A percentile compares a stretch with the other conserved stretches of the same genome.
Evolutionary conservation across 2,888 invertebrate genomes (phyloP).

Genomic region (Adelphocoris suturalis): DNA sequence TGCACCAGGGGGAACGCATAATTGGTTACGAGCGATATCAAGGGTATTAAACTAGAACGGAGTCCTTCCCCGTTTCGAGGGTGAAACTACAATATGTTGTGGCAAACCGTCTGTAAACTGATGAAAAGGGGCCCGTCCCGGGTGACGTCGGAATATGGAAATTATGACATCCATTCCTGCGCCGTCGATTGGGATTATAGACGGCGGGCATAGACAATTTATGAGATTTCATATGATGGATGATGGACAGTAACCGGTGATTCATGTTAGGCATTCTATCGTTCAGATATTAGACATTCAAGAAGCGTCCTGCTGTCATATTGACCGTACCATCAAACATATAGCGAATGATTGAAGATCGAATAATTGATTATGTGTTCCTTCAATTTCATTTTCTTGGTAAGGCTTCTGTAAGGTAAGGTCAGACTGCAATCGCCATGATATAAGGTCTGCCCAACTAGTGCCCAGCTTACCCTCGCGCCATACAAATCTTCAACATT

Average conservation of each 20-base stretch:
- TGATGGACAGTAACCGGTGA: constrained; percentile 20
- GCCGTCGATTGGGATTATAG: constrained; percentile 21
- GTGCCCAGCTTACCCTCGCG: too few relatives aligned
- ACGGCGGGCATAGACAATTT: constrained; percentile 32
- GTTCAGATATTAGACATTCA: not conserved
- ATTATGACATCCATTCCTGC: constrained; percentile 41
- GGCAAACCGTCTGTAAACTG: constrained; percentile 51
- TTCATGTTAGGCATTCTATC: constrained; percentile 4
- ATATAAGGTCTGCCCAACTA: too few relatives aligned
- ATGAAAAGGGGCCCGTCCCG: constrained; percentile 29
- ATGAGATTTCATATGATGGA: constrained; percentile 33
- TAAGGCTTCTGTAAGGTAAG: too few relatives aligned
- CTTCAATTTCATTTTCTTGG: too few relatives aligned
- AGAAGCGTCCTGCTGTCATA: not conserved
- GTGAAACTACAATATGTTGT: constrained; percentile 50
- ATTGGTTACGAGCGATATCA: constrained; percentile 38
- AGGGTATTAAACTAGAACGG: constrained; percentile 43
- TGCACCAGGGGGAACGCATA: constrained; percentile 28
- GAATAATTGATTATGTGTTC: too few relatives aligned
- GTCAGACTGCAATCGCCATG: too few relatives aligned
- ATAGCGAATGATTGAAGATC: too few relatives aligned
- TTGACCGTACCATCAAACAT: not conserved
- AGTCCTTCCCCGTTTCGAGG: not conserved
- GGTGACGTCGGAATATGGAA: constrained; percentile 37
- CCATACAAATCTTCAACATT: too few relatives aligned